Percentiles rank a stretch among this genome's conserved stretches.
These are phyloP conservation scores for Perca fluviatilis DNA, from an alignment of 2,113 vertebrate species.

Conservation along the genomic window DNA sequence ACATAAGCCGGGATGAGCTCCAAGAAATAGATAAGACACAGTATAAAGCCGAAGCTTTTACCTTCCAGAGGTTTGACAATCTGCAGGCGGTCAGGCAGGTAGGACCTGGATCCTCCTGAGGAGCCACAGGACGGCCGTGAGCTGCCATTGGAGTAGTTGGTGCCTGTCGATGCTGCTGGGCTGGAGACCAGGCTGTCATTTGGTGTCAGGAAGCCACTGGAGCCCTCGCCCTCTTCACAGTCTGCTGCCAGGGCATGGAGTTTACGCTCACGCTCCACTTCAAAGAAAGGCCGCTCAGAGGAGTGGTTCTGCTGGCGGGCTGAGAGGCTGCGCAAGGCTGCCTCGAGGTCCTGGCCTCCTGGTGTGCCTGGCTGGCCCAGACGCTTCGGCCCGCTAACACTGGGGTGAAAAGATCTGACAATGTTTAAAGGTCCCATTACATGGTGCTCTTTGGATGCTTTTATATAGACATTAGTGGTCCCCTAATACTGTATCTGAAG, in stretches of 20 bases:
- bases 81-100: slow-evolving; percentile 90
- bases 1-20: not conserved
- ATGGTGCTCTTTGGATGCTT: no score
- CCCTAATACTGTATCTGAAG: no score
- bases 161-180: slow-evolving; percentile 84
- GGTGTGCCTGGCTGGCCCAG: slow-evolving; percentile 84
- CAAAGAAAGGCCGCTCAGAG: slow-evolving; percentile 86
- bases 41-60: slow-evolving; percentile 51
- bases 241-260: slow-evolving; percentile 78
- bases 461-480: no score
- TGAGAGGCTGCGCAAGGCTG: slow-evolving; percentile 86
- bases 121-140: slow-evolving; percentile 83
- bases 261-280: slow-evolving; percentile 85
- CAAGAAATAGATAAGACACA: not conserved
- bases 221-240: slow-evolving; percentile 75
- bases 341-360: slow-evolving; percentile 88
- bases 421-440: not conserved
- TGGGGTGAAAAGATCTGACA: slow-evolving; percentile 22
- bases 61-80: slow-evolving; percentile 92
- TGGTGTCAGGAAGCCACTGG: slow-evolving; percentile 88
- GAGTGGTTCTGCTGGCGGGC: slow-evolving; percentile 84
- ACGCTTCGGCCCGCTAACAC: slow-evolving; percentile 68
- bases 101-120: slow-evolving; percentile 85
- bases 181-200: slow-evolving; percentile 85
- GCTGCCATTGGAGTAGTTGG: slow-evolving; percentile 84